Percentiles rank a stretch among this genome's conserved stretches.
Conservation (phyloP, 2,888 invertebrate genomes). For the Perithous albicinctus region DNA sequence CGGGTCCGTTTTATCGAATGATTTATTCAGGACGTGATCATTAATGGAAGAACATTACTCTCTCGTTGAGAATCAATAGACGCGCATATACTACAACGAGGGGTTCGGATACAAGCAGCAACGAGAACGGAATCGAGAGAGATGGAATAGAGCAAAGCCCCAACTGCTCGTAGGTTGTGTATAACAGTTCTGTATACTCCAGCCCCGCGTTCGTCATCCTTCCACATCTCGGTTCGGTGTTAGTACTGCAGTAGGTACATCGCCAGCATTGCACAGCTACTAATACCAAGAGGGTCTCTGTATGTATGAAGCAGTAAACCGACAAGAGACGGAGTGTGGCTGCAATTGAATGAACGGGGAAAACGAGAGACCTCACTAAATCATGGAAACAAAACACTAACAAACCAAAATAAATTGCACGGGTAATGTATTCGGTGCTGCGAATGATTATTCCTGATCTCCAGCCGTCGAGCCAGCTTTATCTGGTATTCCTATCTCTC, state of each 20-base stretch:
- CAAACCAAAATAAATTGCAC: slow-evolving; percentile 82
- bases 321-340: slow-evolving; percentile 57
- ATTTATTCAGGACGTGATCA: slow-evolving; percentile 83
- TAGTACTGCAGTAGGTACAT: slow-evolving; percentile 5
- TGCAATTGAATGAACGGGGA: slow-evolving; percentile 29
- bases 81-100: slow-evolving; percentile 57
- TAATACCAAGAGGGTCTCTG: neutral
- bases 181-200: slow-evolving; percentile 49
- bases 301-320: slow-evolving; percentile 24
- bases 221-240: slow-evolving; percentile 8
- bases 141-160: slow-evolving; percentile 37
- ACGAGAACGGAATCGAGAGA: slow-evolving; percentile 52
- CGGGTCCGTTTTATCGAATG: slow-evolving; percentile 82
- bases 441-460: slow-evolving; percentile 83
- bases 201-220: slow-evolving; percentile 46
- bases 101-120: slow-evolving; percentile 65
- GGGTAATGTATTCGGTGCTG: slow-evolving; percentile 82
- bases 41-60: slow-evolving; percentile 83
- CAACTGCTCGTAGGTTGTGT: slow-evolving; percentile 44
- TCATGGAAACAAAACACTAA: slow-evolving; percentile 81
- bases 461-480: slow-evolving; percentile 49
- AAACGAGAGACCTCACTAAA: slow-evolving; percentile 71
- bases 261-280: neutral
- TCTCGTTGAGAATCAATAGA: slow-evolving; percentile 83
- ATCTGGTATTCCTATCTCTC: slow-evolving; percentile 34